Base-by-base conservation (phyloP, 2,888 invertebrate species). In the Pycnomerus fuliginosus region DNA sequence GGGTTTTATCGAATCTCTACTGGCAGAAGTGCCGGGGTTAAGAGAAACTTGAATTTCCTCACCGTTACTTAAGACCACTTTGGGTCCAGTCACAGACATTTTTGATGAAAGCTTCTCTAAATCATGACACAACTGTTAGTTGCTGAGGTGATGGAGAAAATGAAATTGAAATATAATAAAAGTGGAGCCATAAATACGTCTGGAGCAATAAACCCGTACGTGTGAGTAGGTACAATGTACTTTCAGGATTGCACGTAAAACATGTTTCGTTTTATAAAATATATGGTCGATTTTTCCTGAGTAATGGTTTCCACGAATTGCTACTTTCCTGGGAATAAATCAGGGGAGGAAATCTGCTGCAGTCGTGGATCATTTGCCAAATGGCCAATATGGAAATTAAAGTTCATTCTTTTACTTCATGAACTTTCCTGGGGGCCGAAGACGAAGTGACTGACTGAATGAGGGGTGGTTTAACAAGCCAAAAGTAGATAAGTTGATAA, bases 281-380 rank as follows among this genome's bases (percentile, higher is more conserved):
- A 43, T 48, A 43, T 35, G 31, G 39, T 31, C 39, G 42, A 47
- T 48, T 44, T 48, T 42, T 35, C 43, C 34, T 38, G 35, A 48
- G 23, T 43, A 48, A 48, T 43, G 47, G 43, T 31, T 43, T 48
- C 34, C 24, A 37, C 25, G 43, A 37, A 32, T 23, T 32, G 24
- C 31, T 36, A 10, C 34, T 44, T 33, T 27, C 30, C 29, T 29
- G 16, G 7, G 10, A 14, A 44, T 44, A 44, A 44, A 44, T 39
- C 39, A 38, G 27, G 22, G 13, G 30, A 29, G 44, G 24, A 43
- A 38, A 44, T 34, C 44, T 44, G 44, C 38, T 34, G 39, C 39
- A 39, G 43, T 48, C 32, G 38, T 43, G 25, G 39, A 27, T 48
- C 43, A 48, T 48, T 48, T 48, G 48, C 43, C 39, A 48, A 48